Conservation (phyloP, 2,797 vertebrate genomes). For the Dendrocincla fuliginosa region DNA sequence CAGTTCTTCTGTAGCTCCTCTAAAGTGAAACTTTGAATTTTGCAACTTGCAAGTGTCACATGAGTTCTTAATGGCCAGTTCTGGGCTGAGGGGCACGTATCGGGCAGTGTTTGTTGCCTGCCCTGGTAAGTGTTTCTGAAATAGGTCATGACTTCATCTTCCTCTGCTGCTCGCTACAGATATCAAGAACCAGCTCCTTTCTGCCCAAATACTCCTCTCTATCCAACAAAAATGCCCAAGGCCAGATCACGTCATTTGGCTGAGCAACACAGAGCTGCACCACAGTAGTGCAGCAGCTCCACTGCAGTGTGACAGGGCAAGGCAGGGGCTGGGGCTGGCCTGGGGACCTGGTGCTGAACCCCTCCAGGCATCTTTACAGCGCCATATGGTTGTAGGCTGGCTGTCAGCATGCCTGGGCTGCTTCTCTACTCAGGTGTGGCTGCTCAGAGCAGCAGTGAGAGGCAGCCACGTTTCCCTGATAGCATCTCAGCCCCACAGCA, state of each 20-base stretch:
- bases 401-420: neutral
- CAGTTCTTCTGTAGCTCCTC: neutral
- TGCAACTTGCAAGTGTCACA: neutral
- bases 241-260: neutral
- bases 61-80: fast-evolving
- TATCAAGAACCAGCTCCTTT: neutral
- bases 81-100: neutral
- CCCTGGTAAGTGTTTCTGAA: neutral
- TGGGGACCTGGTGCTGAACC: neutral
- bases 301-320: neutral
- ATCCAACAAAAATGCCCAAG: neutral
- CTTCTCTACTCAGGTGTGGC: neutral
- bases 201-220: neutral
- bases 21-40: neutral
- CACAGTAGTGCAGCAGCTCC: fast-evolving
- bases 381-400: fast-evolving
- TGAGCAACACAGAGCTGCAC: neutral
- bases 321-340: neutral
- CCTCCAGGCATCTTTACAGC: neutral
- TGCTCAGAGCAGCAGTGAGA: neutral
- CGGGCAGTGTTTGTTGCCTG: neutral
- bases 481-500: neutral
- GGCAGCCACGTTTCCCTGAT: neutral
- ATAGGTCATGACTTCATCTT: conserved; percentile 31
- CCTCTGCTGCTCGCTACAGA: neutral